Evolutionary conservation across 2,797 vertebrate genomes (phyloP).

Genomic region (Pristis pectinata): DNA sequence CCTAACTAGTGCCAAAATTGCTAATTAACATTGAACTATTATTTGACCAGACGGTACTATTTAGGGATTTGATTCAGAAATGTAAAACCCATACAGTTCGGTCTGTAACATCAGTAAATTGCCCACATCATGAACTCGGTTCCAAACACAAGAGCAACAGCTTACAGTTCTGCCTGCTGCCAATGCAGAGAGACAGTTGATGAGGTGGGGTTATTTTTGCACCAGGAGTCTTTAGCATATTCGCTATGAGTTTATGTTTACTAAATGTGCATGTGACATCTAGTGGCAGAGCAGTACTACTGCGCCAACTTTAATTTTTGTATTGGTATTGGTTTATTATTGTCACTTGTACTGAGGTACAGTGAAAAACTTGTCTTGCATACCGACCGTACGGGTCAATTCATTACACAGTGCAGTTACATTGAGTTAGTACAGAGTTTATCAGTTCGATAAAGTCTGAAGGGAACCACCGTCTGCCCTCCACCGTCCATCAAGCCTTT

Average conservation of each 20-base stretch:
- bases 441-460: too few species aligned
- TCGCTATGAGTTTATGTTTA: neutral
- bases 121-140: neutral
- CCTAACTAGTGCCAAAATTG: neutral
- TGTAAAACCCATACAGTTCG: neutral
- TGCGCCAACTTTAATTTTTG: neutral
- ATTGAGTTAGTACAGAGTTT: too few species aligned
- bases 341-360: too few species aligned
- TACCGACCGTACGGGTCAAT: too few species aligned
- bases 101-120: neutral
- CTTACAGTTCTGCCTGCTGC: neutral
- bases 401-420: too few species aligned
- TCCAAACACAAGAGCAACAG: neutral
- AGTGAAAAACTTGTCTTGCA: too few species aligned
- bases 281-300: slow-evolving; percentile 1
- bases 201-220: neutral
- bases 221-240: too few species aligned
- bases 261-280: slow-evolving; percentile 6
- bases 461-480: too few species aligned
- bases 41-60: neutral
- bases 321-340: too few species aligned
- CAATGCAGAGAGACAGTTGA: neutral
- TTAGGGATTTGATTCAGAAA: neutral
- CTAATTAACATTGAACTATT: neutral
- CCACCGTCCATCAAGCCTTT: neutral